Percentiles rank a stretch among this genome's conserved stretches.
Evolutionary conservation across 2,888 invertebrate species (phyloP).

Genomic region (Andrena bucephala): DNA sequence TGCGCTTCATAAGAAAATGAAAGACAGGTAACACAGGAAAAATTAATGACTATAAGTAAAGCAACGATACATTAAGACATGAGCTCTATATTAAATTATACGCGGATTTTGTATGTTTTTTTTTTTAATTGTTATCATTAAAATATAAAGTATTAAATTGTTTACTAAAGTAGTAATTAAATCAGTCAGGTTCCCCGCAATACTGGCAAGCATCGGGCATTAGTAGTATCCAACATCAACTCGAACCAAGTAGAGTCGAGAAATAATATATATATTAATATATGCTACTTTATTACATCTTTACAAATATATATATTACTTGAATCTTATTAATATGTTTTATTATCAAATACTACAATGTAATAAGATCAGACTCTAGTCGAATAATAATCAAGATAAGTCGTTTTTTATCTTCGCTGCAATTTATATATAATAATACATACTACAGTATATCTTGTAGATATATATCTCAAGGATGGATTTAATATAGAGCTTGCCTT

Average conservation of each 20-base stretch:
- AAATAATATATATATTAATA: slow-evolving; percentile 54
- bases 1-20: slow-evolving; percentile 55
- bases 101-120: slow-evolving; percentile 30
- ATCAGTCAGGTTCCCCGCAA: slow-evolving; percentile 47
- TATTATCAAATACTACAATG: slow-evolving; percentile 41
- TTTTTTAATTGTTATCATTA: slow-evolving; percentile 18
- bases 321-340: slow-evolving; percentile 36
- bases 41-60: slow-evolving; percentile 23
- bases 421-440: slow-evolving; percentile 34
- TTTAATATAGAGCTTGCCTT: slow-evolving; percentile 69
- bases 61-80: slow-evolving; percentile 51
- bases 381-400: slow-evolving; percentile 38
- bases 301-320: slow-evolving; percentile 55
- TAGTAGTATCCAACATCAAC: slow-evolving; percentile 36
- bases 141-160: slow-evolving; percentile 42
- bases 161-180: slow-evolving; percentile 42
- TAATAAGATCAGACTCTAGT: slow-evolving; percentile 38
- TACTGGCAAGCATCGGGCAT: slow-evolving; percentile 56
- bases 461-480: slow-evolving; percentile 34
- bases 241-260: slow-evolving; percentile 42
- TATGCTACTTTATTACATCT: slow-evolving; percentile 41
- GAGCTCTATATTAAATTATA: slow-evolving; percentile 70
- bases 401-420: slow-evolving; percentile 24
- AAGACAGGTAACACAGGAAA: slow-evolving; percentile 44
- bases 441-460: slow-evolving; percentile 36